These are phyloP conservation scores for Psix sp. DNA, from an alignment of 1,140 invertebrate genomes.

Conservation along the genomic window DNA sequence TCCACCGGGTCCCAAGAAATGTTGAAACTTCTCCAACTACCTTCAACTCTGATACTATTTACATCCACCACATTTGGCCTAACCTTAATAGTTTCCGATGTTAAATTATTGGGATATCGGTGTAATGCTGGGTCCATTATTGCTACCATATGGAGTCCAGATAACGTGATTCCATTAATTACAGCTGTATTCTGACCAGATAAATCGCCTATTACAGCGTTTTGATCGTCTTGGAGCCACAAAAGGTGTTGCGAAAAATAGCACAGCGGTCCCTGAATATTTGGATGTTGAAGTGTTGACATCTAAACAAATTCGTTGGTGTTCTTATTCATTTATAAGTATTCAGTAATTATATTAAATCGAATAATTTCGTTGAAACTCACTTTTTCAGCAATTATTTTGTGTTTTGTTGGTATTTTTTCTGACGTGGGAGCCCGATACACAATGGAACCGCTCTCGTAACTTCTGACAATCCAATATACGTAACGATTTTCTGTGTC, in stretches of 20 bases:
- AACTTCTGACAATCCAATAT: constrained; percentile 88
- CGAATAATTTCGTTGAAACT: constrained; percentile 2
- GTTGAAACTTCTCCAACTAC: constrained; percentile 85
- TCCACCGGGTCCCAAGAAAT: constrained; percentile 86
- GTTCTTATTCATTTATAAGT: too few relatives aligned
- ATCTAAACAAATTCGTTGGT: constrained; percentile 67
- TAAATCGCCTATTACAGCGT: constrained; percentile 87
- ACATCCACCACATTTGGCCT: constrained; percentile 82
- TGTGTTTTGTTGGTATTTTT: constrained; percentile 67
- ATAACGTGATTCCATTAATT: constrained; percentile 80
- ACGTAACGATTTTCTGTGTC: constrained; percentile 85
- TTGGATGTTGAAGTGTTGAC: constrained; percentile 75
- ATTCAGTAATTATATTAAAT: background rate
- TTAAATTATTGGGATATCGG: constrained; percentile 75
- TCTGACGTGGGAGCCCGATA: constrained; percentile 83
- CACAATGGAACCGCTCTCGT: constrained; percentile 83
- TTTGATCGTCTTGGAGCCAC: constrained; percentile 87
- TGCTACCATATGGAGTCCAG: constrained; percentile 83
- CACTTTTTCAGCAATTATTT: constrained; percentile 73
- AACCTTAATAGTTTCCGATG: constrained; percentile 79
- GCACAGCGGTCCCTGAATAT: constrained; percentile 82
- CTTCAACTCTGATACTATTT: constrained; percentile 81
- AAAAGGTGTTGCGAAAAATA: constrained; percentile 88
- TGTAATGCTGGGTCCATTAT: constrained; percentile 85
- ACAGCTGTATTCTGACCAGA: constrained; percentile 85